Conservation (phyloP, 2,888 invertebrate species). For the Heliconius charithonia region DNA sequence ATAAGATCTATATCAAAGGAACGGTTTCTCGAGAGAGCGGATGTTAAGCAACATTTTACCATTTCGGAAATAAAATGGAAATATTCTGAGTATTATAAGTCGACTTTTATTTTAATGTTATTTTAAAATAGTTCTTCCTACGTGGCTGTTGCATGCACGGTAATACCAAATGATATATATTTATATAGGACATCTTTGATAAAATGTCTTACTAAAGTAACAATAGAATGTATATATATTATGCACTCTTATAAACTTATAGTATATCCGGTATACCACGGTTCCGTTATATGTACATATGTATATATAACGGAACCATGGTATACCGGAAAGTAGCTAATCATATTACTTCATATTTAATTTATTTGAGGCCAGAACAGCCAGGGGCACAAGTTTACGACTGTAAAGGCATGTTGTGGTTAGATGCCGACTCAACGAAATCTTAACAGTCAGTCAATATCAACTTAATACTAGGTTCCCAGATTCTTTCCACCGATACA, state of each 20-base stretch:
- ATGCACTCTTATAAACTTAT: too few species aligned
- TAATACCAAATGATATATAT: neutral
- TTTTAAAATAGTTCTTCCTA: neutral
- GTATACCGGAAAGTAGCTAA: too few species aligned
- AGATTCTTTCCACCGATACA: too few species aligned
- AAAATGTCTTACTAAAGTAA: neutral
- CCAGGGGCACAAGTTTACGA: too few species aligned
- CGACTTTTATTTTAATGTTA: neutral
- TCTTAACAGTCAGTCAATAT: too few species aligned
- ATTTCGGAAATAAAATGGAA: neutral
- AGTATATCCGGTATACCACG: too few species aligned
- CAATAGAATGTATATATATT: neutral
- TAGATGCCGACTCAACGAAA: too few species aligned
- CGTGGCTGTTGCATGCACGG: neutral
- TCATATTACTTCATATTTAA: neutral
- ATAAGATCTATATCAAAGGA: conserved; percentile 25
- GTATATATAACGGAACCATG: neutral
- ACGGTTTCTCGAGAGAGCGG: conserved; percentile 10
- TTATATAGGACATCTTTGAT: neutral
- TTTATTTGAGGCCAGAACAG: neutral
- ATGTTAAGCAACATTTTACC: conserved; percentile 23
- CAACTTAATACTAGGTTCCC: too few species aligned
- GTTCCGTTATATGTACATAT: too few species aligned
- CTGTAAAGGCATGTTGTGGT: too few species aligned
- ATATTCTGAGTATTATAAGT: neutral